These are phyloP conservation scores for Arnoldichthys spilopterus DNA, from an alignment of 2,797 vertebrate genomes.

Conservation along the genomic window DNA sequence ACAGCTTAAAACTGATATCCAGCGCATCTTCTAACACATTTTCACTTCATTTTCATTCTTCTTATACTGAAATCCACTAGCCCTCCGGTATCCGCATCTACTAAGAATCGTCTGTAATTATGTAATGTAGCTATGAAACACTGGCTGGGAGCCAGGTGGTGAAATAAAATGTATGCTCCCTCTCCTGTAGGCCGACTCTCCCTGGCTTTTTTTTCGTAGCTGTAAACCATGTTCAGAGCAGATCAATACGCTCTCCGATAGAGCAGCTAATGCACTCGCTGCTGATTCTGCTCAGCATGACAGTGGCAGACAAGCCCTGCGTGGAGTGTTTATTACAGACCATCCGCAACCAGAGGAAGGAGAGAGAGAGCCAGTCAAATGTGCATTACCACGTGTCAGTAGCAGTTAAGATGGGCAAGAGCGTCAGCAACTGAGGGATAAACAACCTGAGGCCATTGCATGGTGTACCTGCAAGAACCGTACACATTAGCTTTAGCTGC, in stretches of 20 bases:
- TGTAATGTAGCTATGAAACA: constrained; percentile 24
- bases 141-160: constrained; percentile 40
- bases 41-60: constrained; percentile 11
- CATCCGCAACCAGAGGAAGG: constrained; percentile 40
- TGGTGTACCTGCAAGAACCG: background rate
- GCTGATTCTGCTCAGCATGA: constrained; percentile 57
- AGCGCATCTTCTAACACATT: constrained; percentile 3
- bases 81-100: background rate
- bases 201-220: constrained; percentile 47
- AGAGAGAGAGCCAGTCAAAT: constrained; percentile 44
- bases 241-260: constrained; percentile 63
- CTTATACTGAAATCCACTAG: constrained; percentile 5
- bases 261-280: constrained; percentile 61
- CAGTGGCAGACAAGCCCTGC: constrained; percentile 49
- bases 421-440: background rate
- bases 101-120: constrained; percentile 52
- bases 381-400: constrained; percentile 42
- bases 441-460: constrained; percentile 13
- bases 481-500: background rate
- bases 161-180: constrained; percentile 45
- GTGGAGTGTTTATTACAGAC: constrained; percentile 57
- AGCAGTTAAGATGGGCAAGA: constrained; percentile 23
- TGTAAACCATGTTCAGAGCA: constrained; percentile 57
- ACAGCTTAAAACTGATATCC: background rate
- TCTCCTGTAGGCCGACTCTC: constrained; percentile 34